Evolutionary conservation across 2,113 vertebrate species (phyloP).

Genomic region (Sinocyclocheilus grahami): DNA sequence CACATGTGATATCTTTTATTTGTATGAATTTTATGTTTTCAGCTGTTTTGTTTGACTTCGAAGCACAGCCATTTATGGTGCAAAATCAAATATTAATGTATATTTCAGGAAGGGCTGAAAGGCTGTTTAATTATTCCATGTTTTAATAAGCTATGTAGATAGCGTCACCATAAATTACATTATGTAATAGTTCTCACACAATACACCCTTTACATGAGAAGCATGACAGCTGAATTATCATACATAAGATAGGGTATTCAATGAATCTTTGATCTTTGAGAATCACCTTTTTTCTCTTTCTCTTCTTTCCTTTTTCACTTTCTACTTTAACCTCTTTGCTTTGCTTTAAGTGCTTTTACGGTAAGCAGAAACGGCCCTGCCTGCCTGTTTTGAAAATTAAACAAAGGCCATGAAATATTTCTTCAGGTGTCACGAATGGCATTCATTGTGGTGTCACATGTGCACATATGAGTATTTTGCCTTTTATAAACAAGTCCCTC

Average conservation of each 20-base stretch:
- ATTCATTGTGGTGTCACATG: not conserved
- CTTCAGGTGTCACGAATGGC: not conserved
- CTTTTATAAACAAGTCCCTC: not conserved
- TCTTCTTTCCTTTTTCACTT: constrained; percentile 15
- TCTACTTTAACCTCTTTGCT: constrained; percentile 19
- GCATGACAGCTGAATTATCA: not conserved
- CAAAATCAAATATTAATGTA: constrained; percentile 22
- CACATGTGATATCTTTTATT: not conserved
- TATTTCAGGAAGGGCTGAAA: not conserved
- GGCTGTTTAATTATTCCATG: constrained; percentile 8
- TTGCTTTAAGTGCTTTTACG: constrained; percentile 25
- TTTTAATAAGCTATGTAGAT: not conserved
- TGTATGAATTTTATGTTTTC: not conserved
- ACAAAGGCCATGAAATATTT: not conserved
- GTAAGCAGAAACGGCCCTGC: constrained; percentile 23
- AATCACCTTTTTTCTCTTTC: not conserved
- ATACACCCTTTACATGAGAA: not conserved
- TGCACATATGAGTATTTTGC: not conserved
- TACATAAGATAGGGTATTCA: not conserved
- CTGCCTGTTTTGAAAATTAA: constrained; percentile 26
- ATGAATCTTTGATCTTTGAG: not conserved
- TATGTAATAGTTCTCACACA: not conserved
- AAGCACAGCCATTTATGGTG: not conserved
- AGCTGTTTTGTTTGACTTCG: not conserved
- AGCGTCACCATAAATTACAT: not conserved